Conservation (phyloP, 2,797 vertebrate genomes). For the Urocyon cinereoargenteus region DNA sequence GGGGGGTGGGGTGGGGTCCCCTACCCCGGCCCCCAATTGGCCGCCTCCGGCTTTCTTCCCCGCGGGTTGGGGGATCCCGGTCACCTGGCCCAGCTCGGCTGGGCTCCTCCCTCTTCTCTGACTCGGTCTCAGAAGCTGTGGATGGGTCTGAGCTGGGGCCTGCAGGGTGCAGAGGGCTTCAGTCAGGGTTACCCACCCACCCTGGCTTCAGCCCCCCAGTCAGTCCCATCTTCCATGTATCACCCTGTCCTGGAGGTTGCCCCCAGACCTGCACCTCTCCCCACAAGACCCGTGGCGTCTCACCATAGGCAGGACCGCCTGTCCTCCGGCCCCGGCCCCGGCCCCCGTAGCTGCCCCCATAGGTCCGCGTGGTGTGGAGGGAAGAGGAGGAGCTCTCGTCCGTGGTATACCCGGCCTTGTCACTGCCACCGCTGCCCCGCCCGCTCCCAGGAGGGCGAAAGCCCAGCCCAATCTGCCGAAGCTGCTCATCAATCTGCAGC, state of each 20-base stretch:
- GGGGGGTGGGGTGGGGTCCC: slow-evolving; percentile 88
- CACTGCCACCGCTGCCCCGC: slow-evolving; percentile 82
- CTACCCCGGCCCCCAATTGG: slow-evolving; percentile 90
- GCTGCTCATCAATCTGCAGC: slow-evolving; percentile 95
- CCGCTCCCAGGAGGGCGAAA: slow-evolving; percentile 91
- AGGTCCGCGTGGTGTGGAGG: slow-evolving; percentile 92
- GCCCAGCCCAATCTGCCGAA: slow-evolving; percentile 94
- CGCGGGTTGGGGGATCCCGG: slow-evolving; percentile 87
- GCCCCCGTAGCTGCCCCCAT: slow-evolving; percentile 92
- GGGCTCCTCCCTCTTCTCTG: slow-evolving; percentile 86
- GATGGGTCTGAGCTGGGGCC: slow-evolving; percentile 94
- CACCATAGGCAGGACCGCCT: slow-evolving; percentile 93
- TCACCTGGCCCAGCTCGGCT: slow-evolving; percentile 88
- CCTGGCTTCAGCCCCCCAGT: not conserved
- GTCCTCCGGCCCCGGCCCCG: slow-evolving; percentile 90
- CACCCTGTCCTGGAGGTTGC: not conserved
- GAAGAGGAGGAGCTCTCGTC: slow-evolving; percentile 94
- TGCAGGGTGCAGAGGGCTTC: slow-evolving; percentile 66
- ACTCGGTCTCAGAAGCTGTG: slow-evolving; percentile 94
- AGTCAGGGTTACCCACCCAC: not conserved
- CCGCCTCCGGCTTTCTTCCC: slow-evolving; percentile 90
- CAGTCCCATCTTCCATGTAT: not conserved
- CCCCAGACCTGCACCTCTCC: not conserved
- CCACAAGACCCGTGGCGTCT: slow-evolving; percentile 61
- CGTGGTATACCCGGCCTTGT: slow-evolving; percentile 88